These are phyloP conservation scores for Chaitophorus viminalis DNA, from an alignment of 2,888 invertebrate genomes.

Conservation along the genomic window DNA sequence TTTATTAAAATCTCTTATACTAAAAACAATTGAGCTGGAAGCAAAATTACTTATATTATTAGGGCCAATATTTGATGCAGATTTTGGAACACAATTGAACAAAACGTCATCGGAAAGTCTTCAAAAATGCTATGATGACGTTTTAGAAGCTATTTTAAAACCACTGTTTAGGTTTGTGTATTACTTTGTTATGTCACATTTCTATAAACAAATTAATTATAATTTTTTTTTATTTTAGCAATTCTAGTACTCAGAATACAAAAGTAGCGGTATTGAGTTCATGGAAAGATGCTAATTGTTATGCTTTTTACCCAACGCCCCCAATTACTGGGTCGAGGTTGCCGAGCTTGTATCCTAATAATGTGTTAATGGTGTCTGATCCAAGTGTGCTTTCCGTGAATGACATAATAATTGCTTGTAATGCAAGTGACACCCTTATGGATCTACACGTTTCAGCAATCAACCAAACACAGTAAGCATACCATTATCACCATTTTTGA, in stretches of 20 bases:
- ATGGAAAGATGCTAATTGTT: constrained; percentile 43
- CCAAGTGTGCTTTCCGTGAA: constrained; percentile 35
- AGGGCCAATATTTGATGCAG: constrained; percentile 43
- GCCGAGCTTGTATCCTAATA: constrained; percentile 27
- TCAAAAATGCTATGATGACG: constrained; percentile 49
- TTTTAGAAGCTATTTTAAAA: constrained; percentile 39
- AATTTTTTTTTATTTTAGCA: constrained; percentile 15
- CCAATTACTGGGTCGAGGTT: constrained; percentile 26
- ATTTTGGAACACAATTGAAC: constrained; percentile 38
- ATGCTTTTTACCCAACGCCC: constrained; percentile 40
- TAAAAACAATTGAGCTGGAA: constrained; percentile 27
- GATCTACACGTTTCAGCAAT: constrained; percentile 41
- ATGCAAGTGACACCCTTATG: constrained; percentile 34
- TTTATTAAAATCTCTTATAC: constrained; percentile 27
- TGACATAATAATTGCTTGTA: constrained; percentile 31
- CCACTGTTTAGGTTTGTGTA: constrained; percentile 46
- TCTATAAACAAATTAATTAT: not conserved
- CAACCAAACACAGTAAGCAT: constrained; percentile 25
- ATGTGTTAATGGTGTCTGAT: constrained; percentile 39
- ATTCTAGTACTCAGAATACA: constrained; percentile 16
- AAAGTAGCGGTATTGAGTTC: constrained; percentile 40
- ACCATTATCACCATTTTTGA: not conserved
- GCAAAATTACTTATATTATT: constrained; percentile 27
- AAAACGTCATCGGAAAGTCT: constrained; percentile 15
- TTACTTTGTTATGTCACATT: not conserved